Conservation (phyloP, 2,113 vertebrate species). For the Tilapia sparmanii region DNA sequence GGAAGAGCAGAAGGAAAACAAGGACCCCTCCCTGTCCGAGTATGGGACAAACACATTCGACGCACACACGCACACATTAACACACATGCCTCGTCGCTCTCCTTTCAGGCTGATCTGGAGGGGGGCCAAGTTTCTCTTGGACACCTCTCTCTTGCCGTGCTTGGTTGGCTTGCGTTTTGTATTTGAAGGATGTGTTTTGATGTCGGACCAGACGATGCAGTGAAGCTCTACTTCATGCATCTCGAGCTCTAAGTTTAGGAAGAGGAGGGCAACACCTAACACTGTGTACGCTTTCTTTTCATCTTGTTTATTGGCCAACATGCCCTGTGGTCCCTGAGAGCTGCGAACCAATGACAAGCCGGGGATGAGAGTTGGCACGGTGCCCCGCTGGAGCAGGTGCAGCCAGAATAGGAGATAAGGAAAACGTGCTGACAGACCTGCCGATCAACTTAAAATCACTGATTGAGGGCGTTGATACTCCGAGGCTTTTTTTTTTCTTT, state of each 20-base stretch:
- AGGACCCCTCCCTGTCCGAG: conserved; percentile 63
- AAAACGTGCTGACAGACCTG: conserved; percentile 32
- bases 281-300: conserved; percentile 26
- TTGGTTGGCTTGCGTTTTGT: not conserved
- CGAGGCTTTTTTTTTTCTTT: not conserved
- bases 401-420: conserved; percentile 41
- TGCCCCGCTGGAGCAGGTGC: conserved; percentile 60
- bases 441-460: conserved; percentile 33
- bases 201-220: not conserved
- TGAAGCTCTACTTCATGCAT: not conserved
- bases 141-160: conserved; percentile 15
- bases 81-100: conserved; percentile 3
- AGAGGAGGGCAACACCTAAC: not conserved
- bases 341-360: conserved; percentile 17
- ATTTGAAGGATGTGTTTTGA: conserved; percentile 33
- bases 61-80: conserved; percentile 8
- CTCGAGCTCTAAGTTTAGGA: not conserved
- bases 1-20: conserved; percentile 66
- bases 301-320: conserved; percentile 43
- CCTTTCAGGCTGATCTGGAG: conserved; percentile 21
- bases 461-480: conserved; percentile 15
- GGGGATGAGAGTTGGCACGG: conserved; percentile 28
- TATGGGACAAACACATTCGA: conserved; percentile 50
- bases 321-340: not conserved
- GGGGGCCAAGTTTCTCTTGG: conserved; percentile 9